Evolutionary conservation across 1,140 invertebrate species (phyloP), one percentile per base, ranked within the genome.

Genomic region (Tetramorium parvispinum): DNA sequence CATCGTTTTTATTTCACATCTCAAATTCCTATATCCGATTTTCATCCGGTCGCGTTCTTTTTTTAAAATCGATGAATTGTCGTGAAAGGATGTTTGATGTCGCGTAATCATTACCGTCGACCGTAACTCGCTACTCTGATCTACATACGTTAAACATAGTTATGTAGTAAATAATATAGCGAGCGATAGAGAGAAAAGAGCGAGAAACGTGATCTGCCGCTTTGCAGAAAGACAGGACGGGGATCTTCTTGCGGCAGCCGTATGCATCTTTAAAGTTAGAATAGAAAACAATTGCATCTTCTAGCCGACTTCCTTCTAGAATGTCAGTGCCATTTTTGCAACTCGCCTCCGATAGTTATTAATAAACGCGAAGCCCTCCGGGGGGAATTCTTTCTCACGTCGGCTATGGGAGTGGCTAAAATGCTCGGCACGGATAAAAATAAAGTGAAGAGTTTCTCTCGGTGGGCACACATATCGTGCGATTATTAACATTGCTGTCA

Each of bases 311-410:
- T 83, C 68, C 75, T 37, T 46, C 68, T 61, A 83, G 53, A 83
- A 83, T 83, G 79, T 83, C 79, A 83, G 24, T 59, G 68, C 68
- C 79, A 83, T 83, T 83, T 83, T 83, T 83, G 57, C n/a, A 59
- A 37, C 68, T 61, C n/a, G 21, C 68, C 79, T 75, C 43, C 79
- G 68, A 75, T 75, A 75, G 40, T 83, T 83, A 83, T 83, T 83
- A 83, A 83, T 83, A 83, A 71, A 83, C 53, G 40, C 32, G 40
- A 59, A 70, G 37, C 68, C 53, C 68, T 59, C 4, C 53, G 4
- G 40, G 40, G 68, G 27, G n/a, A 5, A 46, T 82, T 71, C 79
- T 46, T 46, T 46, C 51, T 53, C 13, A 53, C 16, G 51, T 53
- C 51, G 51, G 51, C 13, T n/a, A 53, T 53, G 53, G 53, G 71